Evolutionary conservation across 2,113 vertebrate genomes (phyloP).

Genomic region (Neofelis nebulosa): DNA sequence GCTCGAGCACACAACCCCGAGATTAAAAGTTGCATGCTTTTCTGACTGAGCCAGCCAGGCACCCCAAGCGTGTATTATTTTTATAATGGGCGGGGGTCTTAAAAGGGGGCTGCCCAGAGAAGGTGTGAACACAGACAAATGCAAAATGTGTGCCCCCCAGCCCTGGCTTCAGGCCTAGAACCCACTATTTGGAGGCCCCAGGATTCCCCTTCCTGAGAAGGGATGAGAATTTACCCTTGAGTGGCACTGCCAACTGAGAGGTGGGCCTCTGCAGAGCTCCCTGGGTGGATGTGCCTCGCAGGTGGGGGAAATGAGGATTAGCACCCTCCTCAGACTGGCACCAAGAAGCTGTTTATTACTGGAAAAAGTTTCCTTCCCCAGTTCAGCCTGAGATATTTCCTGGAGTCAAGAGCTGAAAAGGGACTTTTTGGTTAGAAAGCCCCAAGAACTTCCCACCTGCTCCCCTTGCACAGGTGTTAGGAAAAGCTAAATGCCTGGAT

Average conservation of each 20-base stretch:
- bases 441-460: not conserved
- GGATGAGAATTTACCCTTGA: not conserved
- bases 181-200: not conserved
- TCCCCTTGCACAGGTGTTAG: not conserved
- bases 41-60: not conserved
- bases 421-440: not conserved
- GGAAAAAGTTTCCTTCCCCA: not conserved
- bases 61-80: not conserved
- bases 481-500: not conserved
- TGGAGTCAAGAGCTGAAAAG: not conserved
- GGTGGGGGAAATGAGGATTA: not conserved
- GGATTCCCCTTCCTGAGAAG: not conserved
- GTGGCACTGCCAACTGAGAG: not conserved
- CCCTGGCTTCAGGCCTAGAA: not conserved
- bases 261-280: not conserved
- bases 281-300: not conserved
- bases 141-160: not conserved
- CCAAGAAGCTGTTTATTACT: not conserved
- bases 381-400: not conserved
- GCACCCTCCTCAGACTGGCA: not conserved
- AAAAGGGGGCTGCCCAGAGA: not conserved
- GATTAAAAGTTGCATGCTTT: not conserved
- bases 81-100: not conserved
- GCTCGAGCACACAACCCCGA: not conserved
- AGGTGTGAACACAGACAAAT: not conserved